These are phyloP conservation scores for Labeo calbasu DNA, from an alignment of 2,797 vertebrate species.

Conservation along the genomic window DNA sequence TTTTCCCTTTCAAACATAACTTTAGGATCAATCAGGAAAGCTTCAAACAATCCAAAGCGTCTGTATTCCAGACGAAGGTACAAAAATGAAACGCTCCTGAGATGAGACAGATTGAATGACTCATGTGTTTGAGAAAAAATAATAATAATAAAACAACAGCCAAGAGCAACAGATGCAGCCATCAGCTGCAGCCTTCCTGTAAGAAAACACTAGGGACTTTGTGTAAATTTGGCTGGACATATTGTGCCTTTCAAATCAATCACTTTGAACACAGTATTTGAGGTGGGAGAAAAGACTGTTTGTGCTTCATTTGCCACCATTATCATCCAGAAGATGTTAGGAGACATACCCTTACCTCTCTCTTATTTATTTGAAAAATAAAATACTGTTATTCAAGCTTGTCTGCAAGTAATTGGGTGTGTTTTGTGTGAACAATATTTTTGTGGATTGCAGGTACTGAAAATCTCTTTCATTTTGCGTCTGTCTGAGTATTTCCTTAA, in stretches of 20 bases:
- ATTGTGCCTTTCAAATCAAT: constrained; percentile 26
- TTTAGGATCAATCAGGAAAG: neutral
- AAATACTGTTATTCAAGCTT: neutral
- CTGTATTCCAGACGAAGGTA: neutral
- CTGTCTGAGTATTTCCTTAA: neutral
- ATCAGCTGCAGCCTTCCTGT: constrained; percentile 22
- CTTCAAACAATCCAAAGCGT: neutral
- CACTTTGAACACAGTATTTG: neutral
- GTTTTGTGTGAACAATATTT: neutral
- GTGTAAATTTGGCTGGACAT: constrained; percentile 3
- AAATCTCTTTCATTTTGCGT: neutral
- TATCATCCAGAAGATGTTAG: neutral
- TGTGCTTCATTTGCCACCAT: neutral
- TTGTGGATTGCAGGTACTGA: neutral
- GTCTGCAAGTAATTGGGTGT: neutral
- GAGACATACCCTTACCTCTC: neutral
- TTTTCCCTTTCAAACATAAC: neutral
- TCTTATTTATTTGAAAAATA: neutral
- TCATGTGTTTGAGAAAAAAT: constrained; percentile 23
- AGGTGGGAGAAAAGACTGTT: neutral
- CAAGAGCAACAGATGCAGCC: constrained; percentile 23
- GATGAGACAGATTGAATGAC: constrained; percentile 36
- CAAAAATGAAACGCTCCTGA: constrained; percentile 35
- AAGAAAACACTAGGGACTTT: constrained; percentile 4
- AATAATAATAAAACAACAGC: neutral